These are phyloP conservation scores for Ptilodon capucinus DNA, from an alignment of 2,888 invertebrate genomes.

Conservation along the genomic window DNA sequence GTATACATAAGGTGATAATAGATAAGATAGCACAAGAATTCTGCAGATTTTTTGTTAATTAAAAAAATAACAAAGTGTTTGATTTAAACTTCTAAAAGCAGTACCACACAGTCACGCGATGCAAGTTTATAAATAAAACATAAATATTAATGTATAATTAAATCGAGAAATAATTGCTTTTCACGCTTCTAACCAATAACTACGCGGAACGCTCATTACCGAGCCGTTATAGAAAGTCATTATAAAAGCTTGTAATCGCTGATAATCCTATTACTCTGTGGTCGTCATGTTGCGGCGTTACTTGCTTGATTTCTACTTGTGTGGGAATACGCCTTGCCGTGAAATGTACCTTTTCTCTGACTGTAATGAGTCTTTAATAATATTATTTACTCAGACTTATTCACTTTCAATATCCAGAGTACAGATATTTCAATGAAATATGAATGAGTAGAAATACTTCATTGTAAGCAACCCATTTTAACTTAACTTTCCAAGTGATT, in stretches of 20 bases:
- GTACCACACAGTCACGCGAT: too few relatives aligned
- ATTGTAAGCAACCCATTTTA: too few relatives aligned
- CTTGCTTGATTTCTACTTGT: neutral
- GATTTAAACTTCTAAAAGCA: too few relatives aligned
- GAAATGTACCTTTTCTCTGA: neutral
- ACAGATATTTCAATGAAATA: too few relatives aligned
- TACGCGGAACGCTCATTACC: conserved; percentile 1
- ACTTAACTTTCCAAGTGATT: too few relatives aligned
- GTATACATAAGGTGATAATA: neutral
- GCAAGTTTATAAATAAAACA: neutral
- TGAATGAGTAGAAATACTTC: too few relatives aligned
- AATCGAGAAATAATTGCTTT: neutral
- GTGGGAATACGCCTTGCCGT: neutral
- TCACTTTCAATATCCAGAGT: too few relatives aligned
- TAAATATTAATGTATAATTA: neutral
- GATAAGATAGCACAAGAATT: neutral
- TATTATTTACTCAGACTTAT: too few relatives aligned
- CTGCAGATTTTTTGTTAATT: neutral
- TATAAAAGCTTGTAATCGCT: neutral
- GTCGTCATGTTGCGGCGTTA: neutral
- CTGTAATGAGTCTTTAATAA: too few relatives aligned
- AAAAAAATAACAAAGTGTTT: neutral
- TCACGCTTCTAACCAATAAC: conserved; percentile 1
- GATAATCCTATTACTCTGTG: neutral
- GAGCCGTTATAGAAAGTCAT: neutral